phyloP scores from a whole-genome alignment of 2,888 invertebrate species.

The Noctua fimbriata region DNA sequence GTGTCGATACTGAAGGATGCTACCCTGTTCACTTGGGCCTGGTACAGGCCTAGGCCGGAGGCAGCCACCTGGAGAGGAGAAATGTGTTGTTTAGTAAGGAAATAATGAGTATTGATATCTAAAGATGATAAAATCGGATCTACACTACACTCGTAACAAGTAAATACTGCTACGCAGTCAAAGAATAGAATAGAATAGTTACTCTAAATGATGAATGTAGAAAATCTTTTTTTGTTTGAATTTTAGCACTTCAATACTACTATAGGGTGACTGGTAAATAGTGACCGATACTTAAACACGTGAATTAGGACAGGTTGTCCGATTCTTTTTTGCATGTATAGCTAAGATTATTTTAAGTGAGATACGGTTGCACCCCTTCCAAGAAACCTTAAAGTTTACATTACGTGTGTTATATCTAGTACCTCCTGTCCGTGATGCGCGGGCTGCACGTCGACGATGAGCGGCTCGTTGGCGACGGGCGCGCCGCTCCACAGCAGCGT shows the following conservation, averaged over 20 bases:
- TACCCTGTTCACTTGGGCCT: conserved; percentile 95
- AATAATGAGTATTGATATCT: background rate
- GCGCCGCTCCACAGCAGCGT: conserved; percentile 96
- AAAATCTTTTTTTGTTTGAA: background rate
- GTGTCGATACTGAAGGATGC: conserved; percentile 97
- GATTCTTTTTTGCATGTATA: too few relatives aligned
- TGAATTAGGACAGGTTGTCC: too few relatives aligned
- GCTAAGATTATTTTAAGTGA: too few relatives aligned
- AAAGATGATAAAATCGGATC: background rate
- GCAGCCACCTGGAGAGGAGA: conserved; percentile 90
- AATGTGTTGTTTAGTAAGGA: background rate
- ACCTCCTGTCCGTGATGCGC: conserved; percentile 93
- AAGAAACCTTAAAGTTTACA: too few relatives aligned
- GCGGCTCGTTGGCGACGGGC: conserved; percentile 90
- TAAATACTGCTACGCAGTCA: background rate
- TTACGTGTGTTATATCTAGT: background rate
- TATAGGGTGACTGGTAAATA: too few relatives aligned
- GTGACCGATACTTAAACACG: too few relatives aligned
- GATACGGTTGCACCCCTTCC: too few relatives aligned
- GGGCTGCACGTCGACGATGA: conserved; percentile 90
- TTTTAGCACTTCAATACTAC: background rate
- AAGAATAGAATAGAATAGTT: background rate
- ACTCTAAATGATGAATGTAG: background rate
- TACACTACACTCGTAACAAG: background rate
- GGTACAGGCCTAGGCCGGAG: conserved; percentile 95